Evolutionary conservation across 30 jellyfish, hydroid and myxozoan species (phyloP).

Genomic region (Nemopilema nomurai): DNA sequence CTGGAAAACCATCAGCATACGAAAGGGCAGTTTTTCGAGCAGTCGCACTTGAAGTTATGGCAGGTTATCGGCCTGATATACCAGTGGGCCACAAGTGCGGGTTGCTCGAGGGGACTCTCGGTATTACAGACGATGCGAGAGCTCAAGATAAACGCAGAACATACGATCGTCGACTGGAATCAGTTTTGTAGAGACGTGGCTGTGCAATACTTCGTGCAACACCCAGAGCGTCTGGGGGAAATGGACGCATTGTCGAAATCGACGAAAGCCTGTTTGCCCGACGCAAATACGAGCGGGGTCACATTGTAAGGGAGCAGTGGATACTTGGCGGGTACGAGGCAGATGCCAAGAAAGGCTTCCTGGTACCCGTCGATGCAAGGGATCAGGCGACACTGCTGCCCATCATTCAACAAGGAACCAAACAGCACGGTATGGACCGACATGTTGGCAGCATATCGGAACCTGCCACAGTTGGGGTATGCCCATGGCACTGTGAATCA

Average conservation of each 20-base stretch:
- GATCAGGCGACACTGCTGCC: slow-evolving; percentile 64
- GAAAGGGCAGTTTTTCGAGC: background rate
- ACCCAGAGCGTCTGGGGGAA: background rate
- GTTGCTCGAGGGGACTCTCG: background rate
- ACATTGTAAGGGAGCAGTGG: slow-evolving; percentile 42
- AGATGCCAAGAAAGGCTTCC: slow-evolving; percentile 37
- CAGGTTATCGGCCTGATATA: background rate
- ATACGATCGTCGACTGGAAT: too few species aligned
- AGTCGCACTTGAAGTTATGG: background rate
- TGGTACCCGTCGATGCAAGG: slow-evolving; percentile 44
- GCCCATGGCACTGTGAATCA: slow-evolving; percentile 55
- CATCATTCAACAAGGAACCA: slow-evolving; percentile 14
- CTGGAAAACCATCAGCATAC: background rate
- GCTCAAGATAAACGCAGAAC: background rate
- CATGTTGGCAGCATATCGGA: slow-evolving; percentile 50
- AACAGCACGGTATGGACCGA: slow-evolving; percentile 50
- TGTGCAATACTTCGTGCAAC: background rate
- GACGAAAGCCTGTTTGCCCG: slow-evolving; percentile 32
- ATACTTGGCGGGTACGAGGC: slow-evolving; percentile 38
- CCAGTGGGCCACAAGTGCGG: background rate
- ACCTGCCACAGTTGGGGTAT: slow-evolving; percentile 25
- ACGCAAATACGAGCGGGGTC: slow-evolving; percentile 61
- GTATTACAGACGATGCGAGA: background rate
- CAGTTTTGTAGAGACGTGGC: background rate
- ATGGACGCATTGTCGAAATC: background rate